Base-by-base conservation (phyloP, 2,888 invertebrate species). In the Caenorhabditis zanzibari region DNA sequence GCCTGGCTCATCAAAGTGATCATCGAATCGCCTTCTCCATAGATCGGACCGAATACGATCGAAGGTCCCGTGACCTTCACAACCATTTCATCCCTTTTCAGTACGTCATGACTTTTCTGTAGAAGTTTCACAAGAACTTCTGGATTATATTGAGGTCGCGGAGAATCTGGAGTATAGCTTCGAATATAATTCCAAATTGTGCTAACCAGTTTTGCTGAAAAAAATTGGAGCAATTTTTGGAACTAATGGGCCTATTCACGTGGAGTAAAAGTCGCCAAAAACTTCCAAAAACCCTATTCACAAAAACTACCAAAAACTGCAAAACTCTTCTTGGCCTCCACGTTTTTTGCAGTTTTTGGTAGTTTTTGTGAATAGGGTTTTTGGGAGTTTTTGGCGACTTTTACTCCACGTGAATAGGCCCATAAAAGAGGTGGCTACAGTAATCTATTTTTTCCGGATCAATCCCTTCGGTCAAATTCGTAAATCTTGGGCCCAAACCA, bases 1-100 rank as follows among this genome's bases (percentile, higher is more conserved):
- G 69, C 72, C 16, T 73, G 76, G 44, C 83, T 81, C 61, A 88
- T 77, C 59, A 87, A 63, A 9, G 83, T 85, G 24, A 86, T 61
- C 68, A 88, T 69, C 41, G 84, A 81, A 72, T 88, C 88, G 14
- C 86, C 88, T 54, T 88, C 87, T 12, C 88, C 88, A 64, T 88
- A 87, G 1, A 88, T 26, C 14, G 86, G 87, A 22, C 88, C 88
- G 35, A 88, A 73, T 6, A 88, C 54, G 4, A 83, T 52, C 2
- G 79, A 72, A 1, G 84, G 76, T 10, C 69, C 75, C n/a, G n/a
- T 47, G 1, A 81, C 81, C 7, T 64, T 75, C 41, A 73, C 52
- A 19, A 82, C 73, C 72, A 82, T 61, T 10, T 66, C 35, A 16
- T 82, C 81, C n/a, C 66, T 19, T 32, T 58, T 76, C 22, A 76